phyloP scores from a whole-genome alignment of 1,140 invertebrate species.

The Conus ventricosus region DNA sequence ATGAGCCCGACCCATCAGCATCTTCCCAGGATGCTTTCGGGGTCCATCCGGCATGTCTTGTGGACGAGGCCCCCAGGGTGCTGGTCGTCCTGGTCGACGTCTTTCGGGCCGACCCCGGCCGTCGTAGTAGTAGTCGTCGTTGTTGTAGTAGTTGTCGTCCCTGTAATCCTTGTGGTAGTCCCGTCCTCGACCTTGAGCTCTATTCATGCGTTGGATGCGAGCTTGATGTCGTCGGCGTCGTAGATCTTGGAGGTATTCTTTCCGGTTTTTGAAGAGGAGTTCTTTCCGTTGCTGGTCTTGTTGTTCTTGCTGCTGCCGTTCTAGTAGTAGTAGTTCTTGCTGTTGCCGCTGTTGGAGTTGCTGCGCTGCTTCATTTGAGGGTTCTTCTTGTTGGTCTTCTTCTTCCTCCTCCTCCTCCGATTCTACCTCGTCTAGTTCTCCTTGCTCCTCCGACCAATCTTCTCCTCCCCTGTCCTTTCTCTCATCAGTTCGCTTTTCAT shows the following conservation, averaged over 20 bases:
- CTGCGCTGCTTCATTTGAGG: no score
- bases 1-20: neutral
- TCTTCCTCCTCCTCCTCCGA: no score
- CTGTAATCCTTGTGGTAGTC: neutral
- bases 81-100: neutral
- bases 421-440: no score
- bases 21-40: neutral
- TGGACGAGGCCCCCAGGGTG: neutral
- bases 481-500: no score
- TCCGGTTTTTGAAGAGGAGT: no score
- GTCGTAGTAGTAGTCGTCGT: neutral
- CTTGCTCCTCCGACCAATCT: no score
- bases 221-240: no score
- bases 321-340: neutral
- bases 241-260: no score
- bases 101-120: neutral
- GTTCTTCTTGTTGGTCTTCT: no score
- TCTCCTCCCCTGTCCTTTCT: no score
- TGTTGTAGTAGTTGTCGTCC: neutral
- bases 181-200: no score
- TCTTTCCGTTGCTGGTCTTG: neutral
- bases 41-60: neutral
- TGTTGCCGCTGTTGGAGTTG: neutral
- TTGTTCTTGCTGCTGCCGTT: neutral
- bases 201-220: no score